Evolutionary conservation across 2,888 invertebrate species (phyloP).

Genomic region (Pseudeuparius sepicola): DNA sequence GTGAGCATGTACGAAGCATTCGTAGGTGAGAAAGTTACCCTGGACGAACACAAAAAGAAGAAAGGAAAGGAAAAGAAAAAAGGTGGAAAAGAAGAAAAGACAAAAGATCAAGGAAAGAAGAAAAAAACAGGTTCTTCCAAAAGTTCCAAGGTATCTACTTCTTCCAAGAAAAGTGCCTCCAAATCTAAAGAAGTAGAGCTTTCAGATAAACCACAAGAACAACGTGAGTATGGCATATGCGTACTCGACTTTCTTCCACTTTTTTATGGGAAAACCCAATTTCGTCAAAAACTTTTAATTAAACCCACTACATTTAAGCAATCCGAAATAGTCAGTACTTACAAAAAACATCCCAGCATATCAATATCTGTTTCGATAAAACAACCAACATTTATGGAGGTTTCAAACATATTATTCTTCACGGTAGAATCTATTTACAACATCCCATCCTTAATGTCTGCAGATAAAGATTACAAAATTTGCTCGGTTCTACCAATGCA

Average conservation of each 20-base stretch:
- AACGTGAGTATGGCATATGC: conserved; percentile 28
- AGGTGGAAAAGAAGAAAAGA: conserved; percentile 7
- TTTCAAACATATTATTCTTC: conserved; percentile 28
- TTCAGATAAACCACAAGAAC: too few relatives aligned
- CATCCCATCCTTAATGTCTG: conserved; percentile 27
- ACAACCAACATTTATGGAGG: conserved; percentile 21
- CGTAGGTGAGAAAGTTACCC: conserved; percentile 24
- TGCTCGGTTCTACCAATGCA: conserved; percentile 26
- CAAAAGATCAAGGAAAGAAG: conserved; percentile 8
- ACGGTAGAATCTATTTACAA: conserved; percentile 36
- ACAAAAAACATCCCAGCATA: conserved; percentile 30
- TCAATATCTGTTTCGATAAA: conserved; percentile 25
- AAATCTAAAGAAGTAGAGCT: too few relatives aligned
- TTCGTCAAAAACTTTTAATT: conserved; percentile 25
- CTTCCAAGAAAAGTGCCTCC: too few relatives aligned
- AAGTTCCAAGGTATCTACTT: conserved; percentile 13
- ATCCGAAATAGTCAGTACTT: conserved; percentile 27
- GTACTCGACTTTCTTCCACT: conserved; percentile 27
- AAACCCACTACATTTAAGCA: conserved; percentile 25
- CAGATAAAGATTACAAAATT: conserved; percentile 30
- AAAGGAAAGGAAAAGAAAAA: conserved; percentile 18
- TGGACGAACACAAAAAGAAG: conserved; percentile 17
- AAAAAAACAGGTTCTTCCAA: conserved; percentile 7
- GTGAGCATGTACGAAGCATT: conserved; percentile 30
- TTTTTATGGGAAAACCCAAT: conserved; percentile 23